phyloP scores from a whole-genome alignment of 2,113 vertebrate genomes.

The Scytalopus superciliaris region DNA sequence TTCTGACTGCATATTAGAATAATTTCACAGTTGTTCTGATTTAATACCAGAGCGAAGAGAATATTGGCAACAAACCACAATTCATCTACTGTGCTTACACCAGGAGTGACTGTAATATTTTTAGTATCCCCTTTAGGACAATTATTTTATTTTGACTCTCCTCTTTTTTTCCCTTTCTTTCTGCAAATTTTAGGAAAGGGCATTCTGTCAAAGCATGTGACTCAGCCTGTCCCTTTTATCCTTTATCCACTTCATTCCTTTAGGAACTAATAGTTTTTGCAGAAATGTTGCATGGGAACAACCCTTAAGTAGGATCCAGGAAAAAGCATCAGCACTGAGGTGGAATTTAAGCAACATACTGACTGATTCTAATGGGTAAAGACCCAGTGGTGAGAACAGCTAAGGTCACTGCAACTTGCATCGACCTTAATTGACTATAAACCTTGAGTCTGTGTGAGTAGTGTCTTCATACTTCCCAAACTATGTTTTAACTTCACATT shows the following conservation, averaged over 20 bases:
- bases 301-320: background rate
- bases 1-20: background rate
- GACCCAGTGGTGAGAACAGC: background rate
- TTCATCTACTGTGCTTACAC: background rate
- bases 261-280: background rate
- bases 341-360: background rate
- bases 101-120: background rate
- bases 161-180: background rate
- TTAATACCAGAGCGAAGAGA: background rate
- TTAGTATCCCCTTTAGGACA: background rate
- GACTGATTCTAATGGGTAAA: background rate
- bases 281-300: background rate
- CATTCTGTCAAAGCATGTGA: background rate
- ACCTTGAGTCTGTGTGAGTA: background rate
- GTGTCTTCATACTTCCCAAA: background rate
- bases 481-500: background rate
- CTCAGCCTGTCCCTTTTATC: background rate
- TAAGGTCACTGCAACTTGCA: background rate
- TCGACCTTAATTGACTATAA: background rate
- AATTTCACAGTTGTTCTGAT: background rate
- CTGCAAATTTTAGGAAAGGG: background rate
- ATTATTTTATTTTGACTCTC: background rate
- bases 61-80: background rate
- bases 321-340: background rate
- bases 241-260: background rate